Evolutionary conservation across 1,140 invertebrate genomes (phyloP).

Genomic region (Drosophila auraria): DNA sequence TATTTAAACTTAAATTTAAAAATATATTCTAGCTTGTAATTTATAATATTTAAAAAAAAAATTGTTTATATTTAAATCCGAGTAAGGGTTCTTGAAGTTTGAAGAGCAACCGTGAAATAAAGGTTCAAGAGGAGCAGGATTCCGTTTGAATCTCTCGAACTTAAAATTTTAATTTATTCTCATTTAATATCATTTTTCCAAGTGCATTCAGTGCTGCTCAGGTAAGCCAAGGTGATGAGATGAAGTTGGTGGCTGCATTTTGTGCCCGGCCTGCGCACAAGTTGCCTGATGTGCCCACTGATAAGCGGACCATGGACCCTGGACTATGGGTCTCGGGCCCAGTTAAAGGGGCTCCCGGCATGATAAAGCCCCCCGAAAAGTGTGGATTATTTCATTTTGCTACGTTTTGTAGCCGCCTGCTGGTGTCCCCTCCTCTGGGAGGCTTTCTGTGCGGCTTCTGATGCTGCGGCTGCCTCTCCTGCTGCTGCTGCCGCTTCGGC

Average conservation of each 20-base stretch:
- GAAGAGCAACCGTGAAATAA: too few species aligned
- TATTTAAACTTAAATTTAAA: neutral
- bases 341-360: conserved; percentile 49
- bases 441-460: neutral
- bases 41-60: too few species aligned
- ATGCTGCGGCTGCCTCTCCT: conserved; percentile 6
- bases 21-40: too few species aligned
- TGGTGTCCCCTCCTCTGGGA: conserved; percentile 10
- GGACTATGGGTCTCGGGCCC: conserved; percentile 21
- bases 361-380: conserved; percentile 76
- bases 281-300: conserved; percentile 73
- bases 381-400: conserved; percentile 83
- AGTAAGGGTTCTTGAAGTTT: too few species aligned
- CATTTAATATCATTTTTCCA: neutral
- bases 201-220: conserved; percentile 56
- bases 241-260: conserved; percentile 66
- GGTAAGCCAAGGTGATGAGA: conserved; percentile 62
- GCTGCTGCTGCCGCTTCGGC: conserved; percentile 17
- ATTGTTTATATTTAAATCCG: too few species aligned
- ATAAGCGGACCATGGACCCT: conserved; percentile 58
- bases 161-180: neutral
- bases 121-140: too few species aligned
- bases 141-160: too few species aligned
- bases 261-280: conserved; percentile 54
- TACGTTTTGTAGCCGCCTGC: conserved; percentile 72